phyloP scores from a whole-genome alignment of 2,888 invertebrate species.

The Petrolisthes manimaculis region DNA sequence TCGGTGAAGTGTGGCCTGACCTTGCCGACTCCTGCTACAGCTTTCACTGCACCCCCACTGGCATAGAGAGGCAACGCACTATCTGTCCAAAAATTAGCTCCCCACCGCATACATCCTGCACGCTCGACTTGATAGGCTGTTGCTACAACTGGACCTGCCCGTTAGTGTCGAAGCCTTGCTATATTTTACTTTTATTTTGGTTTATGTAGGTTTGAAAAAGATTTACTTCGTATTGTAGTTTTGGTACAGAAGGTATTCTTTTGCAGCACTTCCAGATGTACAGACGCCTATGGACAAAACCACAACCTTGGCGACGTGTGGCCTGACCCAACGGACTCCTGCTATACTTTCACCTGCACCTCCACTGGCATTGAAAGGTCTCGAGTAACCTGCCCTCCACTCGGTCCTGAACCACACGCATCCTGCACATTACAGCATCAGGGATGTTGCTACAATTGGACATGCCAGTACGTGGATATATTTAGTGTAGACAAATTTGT shows the following conservation, averaged over 20 bases:
- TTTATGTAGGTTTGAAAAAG: no score
- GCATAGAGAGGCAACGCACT: background rate
- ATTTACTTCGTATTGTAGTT: no score
- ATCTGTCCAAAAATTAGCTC: background rate
- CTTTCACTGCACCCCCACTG: background rate
- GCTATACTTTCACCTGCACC: constrained; percentile 8
- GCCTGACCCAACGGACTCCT: background rate
- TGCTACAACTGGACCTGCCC: background rate
- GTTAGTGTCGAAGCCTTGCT: background rate
- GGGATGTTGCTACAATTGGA: background rate
- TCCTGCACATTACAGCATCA: background rate
- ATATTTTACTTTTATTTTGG: no score
- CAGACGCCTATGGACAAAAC: background rate
- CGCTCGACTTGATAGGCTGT: background rate
- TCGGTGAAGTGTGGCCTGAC: background rate
- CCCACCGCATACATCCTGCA: background rate
- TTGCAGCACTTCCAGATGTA: background rate
- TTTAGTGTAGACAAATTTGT: no score
- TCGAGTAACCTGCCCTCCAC: background rate
- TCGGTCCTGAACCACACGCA: background rate
- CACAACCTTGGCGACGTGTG: background rate
- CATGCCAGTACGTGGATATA: background rate
- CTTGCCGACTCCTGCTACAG: background rate
- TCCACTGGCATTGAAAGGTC: background rate
- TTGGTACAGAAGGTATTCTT: no score